These are phyloP conservation scores for Cryptotis parvus DNA, from an alignment of 2,113 vertebrate genomes.

Conservation along the genomic window DNA sequence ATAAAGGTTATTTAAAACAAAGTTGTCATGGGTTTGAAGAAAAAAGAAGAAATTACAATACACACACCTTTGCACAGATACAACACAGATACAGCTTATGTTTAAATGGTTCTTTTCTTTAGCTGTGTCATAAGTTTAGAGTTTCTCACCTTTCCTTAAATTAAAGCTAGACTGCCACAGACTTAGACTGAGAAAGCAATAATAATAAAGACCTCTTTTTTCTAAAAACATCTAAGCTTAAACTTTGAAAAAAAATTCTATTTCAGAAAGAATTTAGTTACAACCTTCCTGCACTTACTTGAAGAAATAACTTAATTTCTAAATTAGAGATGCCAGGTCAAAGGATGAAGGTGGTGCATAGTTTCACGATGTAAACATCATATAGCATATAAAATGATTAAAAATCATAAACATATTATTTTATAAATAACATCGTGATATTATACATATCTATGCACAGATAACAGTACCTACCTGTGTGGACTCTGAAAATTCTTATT, in stretches of 20 bases:
- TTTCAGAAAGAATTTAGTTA: not conserved
- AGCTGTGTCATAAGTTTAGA: not conserved
- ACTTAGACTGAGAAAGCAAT: not conserved
- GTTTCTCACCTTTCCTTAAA: not conserved
- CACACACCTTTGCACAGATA: not conserved
- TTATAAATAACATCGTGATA: not conserved
- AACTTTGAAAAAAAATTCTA: not conserved
- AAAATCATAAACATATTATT: not conserved
- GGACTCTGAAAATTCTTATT: too few species aligned
- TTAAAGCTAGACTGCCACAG: not conserved
- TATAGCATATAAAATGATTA: too few species aligned
- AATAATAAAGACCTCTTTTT: not conserved
- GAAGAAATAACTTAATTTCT: not conserved
- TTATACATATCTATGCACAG: not conserved
- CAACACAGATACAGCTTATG: not conserved
- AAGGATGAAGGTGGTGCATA: not conserved
- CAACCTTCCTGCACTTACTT: not conserved
- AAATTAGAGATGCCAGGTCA: not conserved
- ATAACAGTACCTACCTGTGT: not conserved
- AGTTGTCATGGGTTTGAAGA: not conserved
- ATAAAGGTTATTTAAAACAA: constrained; percentile 20
- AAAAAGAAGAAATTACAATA: not conserved
- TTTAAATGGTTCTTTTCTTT: not conserved
- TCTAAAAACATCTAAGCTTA: not conserved
- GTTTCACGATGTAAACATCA: not conserved